Evolutionary conservation across 1,140 invertebrate genomes (phyloP).

Genomic region (Pteromalus puparum): DNA sequence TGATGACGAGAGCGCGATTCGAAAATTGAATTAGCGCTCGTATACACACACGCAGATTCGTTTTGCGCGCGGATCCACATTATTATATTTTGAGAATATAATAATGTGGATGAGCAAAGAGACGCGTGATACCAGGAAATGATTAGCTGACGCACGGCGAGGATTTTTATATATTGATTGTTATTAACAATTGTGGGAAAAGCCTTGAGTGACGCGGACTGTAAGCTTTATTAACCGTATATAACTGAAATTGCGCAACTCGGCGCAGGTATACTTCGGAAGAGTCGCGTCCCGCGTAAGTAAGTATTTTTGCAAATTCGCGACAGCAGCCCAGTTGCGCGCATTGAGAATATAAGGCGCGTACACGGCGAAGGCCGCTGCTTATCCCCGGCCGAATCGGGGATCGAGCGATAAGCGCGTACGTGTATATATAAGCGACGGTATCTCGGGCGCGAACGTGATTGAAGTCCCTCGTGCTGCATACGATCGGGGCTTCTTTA

Average conservation of each 20-base stretch:
- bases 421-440: neutral
- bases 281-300: no score
- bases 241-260: slow-evolving; percentile 5
- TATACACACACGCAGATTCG: neutral
- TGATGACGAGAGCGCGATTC: neutral
- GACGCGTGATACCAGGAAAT: slow-evolving; percentile 23
- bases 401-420: neutral
- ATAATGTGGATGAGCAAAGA: no score
- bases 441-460: slow-evolving; percentile 19
- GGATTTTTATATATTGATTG: slow-evolving; percentile 12
- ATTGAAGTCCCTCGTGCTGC: slow-evolving; percentile 37
- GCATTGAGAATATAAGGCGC: no score
- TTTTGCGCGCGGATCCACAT: neutral
- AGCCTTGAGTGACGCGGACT: slow-evolving; percentile 30
- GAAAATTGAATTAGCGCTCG: neutral
- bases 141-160: neutral
- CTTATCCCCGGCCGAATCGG: neutral
- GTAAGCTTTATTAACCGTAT: slow-evolving; percentile 30
- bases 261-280: neutral
- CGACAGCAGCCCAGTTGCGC: no score
- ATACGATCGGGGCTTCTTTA: neutral
- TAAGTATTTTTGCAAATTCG: neutral
- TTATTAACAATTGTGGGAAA: slow-evolving; percentile 41
- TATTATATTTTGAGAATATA: no score
- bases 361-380: neutral